A percentile compares a stretch with the other conserved stretches of the same genome.
These are phyloP conservation scores for Drosophila setosimentum DNA, from an alignment of 2,888 invertebrate genomes.

Conservation along the genomic window DNA sequence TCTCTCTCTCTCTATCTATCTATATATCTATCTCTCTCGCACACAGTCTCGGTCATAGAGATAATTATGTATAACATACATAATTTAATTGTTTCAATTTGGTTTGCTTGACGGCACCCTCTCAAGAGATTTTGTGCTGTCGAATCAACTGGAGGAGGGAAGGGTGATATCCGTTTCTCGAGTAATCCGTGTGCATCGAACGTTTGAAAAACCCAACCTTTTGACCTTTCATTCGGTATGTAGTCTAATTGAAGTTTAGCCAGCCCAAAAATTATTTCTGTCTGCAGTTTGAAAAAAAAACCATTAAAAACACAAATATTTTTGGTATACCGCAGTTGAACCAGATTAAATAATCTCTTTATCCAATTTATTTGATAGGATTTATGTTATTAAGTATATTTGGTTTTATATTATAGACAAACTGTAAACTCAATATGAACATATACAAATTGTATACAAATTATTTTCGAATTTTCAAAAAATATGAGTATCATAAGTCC, in stretches of 20 bases:
- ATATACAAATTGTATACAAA: background rate
- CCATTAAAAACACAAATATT: constrained; percentile 1
- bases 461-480: background rate
- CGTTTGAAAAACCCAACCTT: constrained; percentile 11
- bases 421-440: background rate
- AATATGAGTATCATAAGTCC: background rate
- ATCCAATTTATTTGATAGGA: background rate
- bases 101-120: constrained; percentile 40
- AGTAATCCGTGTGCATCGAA: constrained; percentile 32
- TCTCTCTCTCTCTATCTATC: constrained; percentile 5
- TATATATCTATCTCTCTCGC: too few species aligned
- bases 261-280: constrained; percentile 3
- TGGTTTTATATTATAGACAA: background rate
- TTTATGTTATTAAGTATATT: background rate
- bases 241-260: constrained; percentile 5
- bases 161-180: constrained; percentile 31
- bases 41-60: constrained; percentile 12
- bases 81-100: constrained; percentile 73
- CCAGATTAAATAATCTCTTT: constrained; percentile 6
- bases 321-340: background rate
- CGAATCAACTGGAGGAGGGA: background rate
- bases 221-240: constrained; percentile 29
- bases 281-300: background rate
- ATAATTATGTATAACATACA: constrained; percentile 68
- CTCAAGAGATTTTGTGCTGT: constrained; percentile 23